These are phyloP conservation scores for Leptinotarsa haldemani DNA, from an alignment of 2,888 invertebrate genomes.

Conservation along the genomic window DNA sequence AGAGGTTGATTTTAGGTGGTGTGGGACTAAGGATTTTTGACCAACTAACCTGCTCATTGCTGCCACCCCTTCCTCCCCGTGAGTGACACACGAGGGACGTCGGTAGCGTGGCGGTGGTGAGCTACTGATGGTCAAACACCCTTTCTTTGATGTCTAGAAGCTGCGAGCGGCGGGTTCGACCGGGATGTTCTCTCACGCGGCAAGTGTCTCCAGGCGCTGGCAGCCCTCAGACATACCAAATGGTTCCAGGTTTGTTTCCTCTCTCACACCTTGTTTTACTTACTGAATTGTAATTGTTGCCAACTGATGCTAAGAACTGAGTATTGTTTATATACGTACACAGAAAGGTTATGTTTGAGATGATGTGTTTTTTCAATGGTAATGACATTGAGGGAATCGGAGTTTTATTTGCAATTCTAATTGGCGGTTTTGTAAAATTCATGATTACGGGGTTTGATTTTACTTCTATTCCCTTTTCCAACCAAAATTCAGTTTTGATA, in stretches of 20 bases:
- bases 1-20: conserved; percentile 66
- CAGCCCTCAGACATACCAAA: conserved; percentile 99
- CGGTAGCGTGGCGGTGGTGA: conserved; percentile 53
- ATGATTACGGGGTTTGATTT: conserved; percentile 47
- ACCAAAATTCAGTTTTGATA: conserved; percentile 31
- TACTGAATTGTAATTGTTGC: not conserved
- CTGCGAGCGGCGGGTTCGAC: conserved; percentile 99
- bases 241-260: conserved; percentile 97
- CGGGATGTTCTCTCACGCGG: conserved; percentile 96
- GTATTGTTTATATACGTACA: not conserved
- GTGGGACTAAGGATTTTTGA: conserved; percentile 77
- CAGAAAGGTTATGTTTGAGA: conserved; percentile 41
- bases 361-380: conserved; percentile 59
- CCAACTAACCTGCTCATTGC: conserved; percentile 70
- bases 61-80: conserved; percentile 32
- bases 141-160: conserved; percentile 70
- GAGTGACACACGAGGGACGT: conserved; percentile 21
- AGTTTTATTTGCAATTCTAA: conserved; percentile 32
- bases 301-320: not conserved
- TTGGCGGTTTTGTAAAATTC: conserved; percentile 22
- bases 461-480: conserved; percentile 61
- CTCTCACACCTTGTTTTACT: conserved; percentile 60
- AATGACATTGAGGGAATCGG: conserved; percentile 48
- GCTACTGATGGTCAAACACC: conserved; percentile 80
- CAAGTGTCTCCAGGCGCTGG: conserved; percentile 99